phyloP scores from a whole-genome alignment of 2,797 vertebrate species.

The Cynopterus sphinx region DNA sequence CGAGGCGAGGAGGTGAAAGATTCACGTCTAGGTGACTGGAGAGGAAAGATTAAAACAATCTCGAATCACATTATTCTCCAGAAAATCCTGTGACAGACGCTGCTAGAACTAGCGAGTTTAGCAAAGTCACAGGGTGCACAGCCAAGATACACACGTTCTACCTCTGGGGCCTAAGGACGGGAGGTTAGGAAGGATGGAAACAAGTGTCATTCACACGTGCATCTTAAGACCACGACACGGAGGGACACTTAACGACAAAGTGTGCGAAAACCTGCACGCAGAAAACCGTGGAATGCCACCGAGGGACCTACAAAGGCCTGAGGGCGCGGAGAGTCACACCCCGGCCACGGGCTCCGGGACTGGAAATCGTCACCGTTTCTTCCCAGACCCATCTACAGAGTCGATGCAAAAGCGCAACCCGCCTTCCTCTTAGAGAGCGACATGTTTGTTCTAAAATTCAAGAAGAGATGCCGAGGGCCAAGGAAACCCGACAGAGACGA shows the following conservation, averaged over 20 bases:
- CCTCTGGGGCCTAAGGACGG: not conserved
- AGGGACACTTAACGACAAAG: not conserved
- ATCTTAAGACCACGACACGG: too few relatives aligned
- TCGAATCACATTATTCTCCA: not conserved
- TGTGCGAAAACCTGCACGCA: not conserved
- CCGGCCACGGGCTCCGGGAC: rapidly evolving
- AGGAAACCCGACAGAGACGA: not conserved
- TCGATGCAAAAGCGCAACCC: not conserved
- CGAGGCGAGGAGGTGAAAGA: not conserved
- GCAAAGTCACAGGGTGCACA: not conserved
- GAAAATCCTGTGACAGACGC: not conserved
- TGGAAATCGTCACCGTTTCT: rapidly evolving
- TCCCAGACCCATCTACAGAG: too few relatives aligned
- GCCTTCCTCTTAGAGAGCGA: not conserved
- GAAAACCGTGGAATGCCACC: not conserved
- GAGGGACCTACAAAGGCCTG: not conserved
- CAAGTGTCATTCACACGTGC: not conserved
- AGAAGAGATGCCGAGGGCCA: not conserved
- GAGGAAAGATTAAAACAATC: not conserved
- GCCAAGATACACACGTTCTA: not conserved
- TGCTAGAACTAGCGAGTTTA: not conserved
- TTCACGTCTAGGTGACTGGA: rapidly evolving
- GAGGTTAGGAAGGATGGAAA: not conserved
- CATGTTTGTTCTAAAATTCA: not conserved
- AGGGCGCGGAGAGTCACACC: too few relatives aligned